Conservation (phyloP, 2,888 invertebrate species). For the Pheosia tremula region DNA sequence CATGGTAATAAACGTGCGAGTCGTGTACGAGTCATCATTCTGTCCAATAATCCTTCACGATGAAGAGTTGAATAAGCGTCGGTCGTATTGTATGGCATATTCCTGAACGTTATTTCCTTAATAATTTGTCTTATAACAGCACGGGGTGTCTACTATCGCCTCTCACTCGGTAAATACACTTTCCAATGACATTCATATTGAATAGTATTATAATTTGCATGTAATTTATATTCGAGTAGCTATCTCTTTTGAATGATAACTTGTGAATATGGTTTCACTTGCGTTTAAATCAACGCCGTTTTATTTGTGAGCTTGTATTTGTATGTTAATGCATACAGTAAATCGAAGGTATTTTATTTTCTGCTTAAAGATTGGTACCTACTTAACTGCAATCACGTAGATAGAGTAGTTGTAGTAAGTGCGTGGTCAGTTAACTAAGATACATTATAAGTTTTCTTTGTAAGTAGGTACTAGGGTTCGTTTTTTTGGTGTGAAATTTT, state of each 20-base stretch:
- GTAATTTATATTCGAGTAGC: neutral
- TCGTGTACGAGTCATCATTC: slow-evolving; percentile 30
- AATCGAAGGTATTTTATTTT: too few species aligned
- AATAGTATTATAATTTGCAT: slow-evolving; percentile 23
- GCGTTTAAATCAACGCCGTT: neutral
- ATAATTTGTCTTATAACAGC: slow-evolving; percentile 55
- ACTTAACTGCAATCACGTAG: too few species aligned
- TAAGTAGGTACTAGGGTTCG: neutral
- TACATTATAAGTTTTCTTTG: too few species aligned
- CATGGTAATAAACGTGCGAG: slow-evolving; percentile 49
- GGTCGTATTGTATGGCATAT: slow-evolving; percentile 60
- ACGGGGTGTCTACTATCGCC: slow-evolving; percentile 35
- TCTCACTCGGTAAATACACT: slow-evolving; percentile 26
- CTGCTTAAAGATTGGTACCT: too few species aligned
- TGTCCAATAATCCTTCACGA: slow-evolving; percentile 64
- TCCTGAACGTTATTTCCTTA: slow-evolving; percentile 58
- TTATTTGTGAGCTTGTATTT: neutral
- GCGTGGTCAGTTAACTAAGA: too few species aligned
- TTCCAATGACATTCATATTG: slow-evolving; percentile 17
- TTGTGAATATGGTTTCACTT: neutral
- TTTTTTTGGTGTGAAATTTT: neutral
- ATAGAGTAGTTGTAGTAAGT: too few species aligned
- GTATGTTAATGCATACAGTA: neutral
- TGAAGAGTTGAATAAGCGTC: slow-evolving; percentile 56
- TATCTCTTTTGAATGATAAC: neutral